These are phyloP conservation scores for Microcebus lehilahytsara DNA, from an alignment of 2,113 vertebrate species.

Conservation along the genomic window DNA sequence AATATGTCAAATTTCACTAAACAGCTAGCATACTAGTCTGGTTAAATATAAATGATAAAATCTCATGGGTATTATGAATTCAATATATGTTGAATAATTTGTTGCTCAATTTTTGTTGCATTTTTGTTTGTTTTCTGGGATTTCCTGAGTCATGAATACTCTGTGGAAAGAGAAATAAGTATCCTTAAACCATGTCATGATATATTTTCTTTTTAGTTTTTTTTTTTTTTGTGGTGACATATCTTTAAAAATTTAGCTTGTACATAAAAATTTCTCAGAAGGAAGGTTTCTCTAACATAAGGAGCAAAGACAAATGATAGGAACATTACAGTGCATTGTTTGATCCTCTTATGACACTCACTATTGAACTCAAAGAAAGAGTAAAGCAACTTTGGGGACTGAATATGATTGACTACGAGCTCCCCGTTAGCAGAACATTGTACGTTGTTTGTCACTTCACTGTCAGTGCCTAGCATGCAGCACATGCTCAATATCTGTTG, in stretches of 20 bases:
- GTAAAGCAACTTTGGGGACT: background rate
- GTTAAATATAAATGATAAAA: conserved; percentile 33
- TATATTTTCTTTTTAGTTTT: background rate
- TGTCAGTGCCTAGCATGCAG: background rate
- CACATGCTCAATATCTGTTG: background rate
- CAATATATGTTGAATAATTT: background rate
- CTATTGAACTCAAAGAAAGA: background rate
- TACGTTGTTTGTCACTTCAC: no score
- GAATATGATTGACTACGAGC: background rate
- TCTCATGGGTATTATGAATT: background rate
- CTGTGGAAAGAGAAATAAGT: conserved; percentile 15
- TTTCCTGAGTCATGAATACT: background rate
- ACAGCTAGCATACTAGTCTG: background rate
- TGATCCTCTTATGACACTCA: background rate
- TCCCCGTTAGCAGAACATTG: background rate
- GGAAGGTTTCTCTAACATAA: background rate
- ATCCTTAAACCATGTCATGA: background rate
- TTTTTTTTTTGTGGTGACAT: background rate
- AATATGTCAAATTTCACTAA: background rate
- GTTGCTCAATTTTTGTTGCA: background rate
- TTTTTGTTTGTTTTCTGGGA: conserved; percentile 25
- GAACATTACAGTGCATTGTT: background rate
- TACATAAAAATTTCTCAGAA: background rate
- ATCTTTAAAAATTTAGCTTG: conserved; percentile 11
- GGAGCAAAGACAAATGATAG: background rate